Evolutionary conservation across 2,113 vertebrate genomes (phyloP).

Genomic region (Benitochromis conjunctus): DNA sequence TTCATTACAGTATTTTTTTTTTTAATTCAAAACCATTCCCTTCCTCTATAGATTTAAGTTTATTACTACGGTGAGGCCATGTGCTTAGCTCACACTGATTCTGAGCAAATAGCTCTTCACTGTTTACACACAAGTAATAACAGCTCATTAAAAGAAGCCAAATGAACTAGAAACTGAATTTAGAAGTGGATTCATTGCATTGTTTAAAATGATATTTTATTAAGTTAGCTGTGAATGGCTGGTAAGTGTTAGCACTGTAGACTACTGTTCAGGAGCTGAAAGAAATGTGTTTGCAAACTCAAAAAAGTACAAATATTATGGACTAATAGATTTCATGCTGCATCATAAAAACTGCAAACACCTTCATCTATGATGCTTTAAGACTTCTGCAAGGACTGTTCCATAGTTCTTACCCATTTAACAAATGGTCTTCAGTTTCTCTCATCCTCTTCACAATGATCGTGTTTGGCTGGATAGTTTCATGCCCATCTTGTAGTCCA

Average conservation of each 20-base stretch:
- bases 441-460: not conserved
- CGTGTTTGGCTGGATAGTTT: not conserved
- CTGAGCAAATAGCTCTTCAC: not conserved
- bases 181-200: not conserved
- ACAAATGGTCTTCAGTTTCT: not conserved
- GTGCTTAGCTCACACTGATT: not conserved
- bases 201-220: not conserved
- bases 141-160: not conserved
- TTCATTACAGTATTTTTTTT: not conserved
- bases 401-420: slow-evolving; percentile 2
- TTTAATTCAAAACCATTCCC: not conserved
- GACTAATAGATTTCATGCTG: not conserved
- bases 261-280: not conserved
- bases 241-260: not conserved
- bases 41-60: not conserved
- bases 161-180: not conserved
- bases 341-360: not conserved
- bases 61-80: not conserved
- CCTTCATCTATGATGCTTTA: not conserved
- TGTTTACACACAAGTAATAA: not conserved
- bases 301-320: not conserved
- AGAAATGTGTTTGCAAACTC: not conserved
- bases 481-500: not conserved
- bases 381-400: not conserved
- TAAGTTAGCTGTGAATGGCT: not conserved